Evolutionary conservation across 37 sponge, comb jelly and placozoan genomes (phyloP).

Genomic region (Hormiphora californensis): DNA sequence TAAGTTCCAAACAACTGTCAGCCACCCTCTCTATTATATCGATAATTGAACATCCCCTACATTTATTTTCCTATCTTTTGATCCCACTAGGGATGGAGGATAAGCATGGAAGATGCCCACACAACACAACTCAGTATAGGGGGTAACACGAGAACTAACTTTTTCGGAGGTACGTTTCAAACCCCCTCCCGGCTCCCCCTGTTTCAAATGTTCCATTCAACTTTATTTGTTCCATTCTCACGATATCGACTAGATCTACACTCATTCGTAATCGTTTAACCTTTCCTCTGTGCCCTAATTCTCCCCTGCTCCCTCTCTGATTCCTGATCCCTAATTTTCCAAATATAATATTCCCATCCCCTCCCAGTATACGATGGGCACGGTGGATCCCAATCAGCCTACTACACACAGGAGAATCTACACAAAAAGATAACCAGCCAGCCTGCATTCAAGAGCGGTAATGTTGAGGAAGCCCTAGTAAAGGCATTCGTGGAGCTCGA

Average conservation of each 20-base stretch:
- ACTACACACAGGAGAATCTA: constrained; percentile 22
- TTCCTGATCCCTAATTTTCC: background rate
- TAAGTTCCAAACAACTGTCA: too few relatives aligned
- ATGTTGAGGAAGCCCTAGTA: constrained; percentile 12
- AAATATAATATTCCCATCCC: background rate
- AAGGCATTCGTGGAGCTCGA: constrained; percentile 42
- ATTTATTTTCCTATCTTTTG: too few relatives aligned
- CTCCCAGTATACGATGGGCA: constrained; percentile 49
- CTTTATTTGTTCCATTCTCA: background rate
- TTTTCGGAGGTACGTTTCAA: constrained; percentile 14
- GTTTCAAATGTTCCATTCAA: background rate
- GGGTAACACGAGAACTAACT: constrained; percentile 11
- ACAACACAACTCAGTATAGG: background rate
- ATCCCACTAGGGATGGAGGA: constrained; percentile 55
- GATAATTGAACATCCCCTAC: too few relatives aligned
- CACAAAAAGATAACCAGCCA: background rate
- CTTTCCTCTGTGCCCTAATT: background rate
- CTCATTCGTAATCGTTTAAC: background rate
- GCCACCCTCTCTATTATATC: too few relatives aligned
- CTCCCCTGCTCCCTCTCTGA: background rate
- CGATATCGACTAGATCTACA: background rate
- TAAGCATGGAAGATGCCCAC: constrained; percentile 41
- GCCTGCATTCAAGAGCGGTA: constrained; percentile 6
- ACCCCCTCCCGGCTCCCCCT: background rate
- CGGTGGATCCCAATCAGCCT: constrained; percentile 42